Percentiles rank a stretch among this genome's conserved stretches.
Evolutionary conservation across 2,113 vertebrate genomes (phyloP).

Genomic region (Hymenochirus boettgeri): DNA sequence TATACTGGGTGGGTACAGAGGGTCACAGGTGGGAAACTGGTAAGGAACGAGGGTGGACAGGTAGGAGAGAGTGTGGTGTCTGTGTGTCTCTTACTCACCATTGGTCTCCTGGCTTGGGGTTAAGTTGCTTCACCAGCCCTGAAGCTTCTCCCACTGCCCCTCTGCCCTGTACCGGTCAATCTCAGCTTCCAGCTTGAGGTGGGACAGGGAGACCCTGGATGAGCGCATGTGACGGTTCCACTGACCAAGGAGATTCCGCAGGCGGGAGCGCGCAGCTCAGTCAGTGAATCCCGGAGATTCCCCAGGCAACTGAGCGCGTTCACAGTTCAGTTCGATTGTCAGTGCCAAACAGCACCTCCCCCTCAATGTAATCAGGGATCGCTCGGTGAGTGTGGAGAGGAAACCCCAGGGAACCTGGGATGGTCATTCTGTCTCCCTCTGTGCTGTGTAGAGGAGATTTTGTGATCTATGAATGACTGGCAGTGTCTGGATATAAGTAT

Average conservation of each 20-base stretch:
- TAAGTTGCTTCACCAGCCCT: conserved; percentile 54
- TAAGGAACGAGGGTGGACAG: no score
- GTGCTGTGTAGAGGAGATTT: no score
- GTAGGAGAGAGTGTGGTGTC: no score
- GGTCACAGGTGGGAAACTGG: no score
- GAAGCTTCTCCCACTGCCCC: conserved; percentile 62
- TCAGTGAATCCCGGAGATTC: neutral
- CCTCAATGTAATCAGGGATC: neutral
- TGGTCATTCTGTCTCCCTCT: conserved; percentile 10
- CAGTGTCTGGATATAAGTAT: no score
- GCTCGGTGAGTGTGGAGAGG: neutral
- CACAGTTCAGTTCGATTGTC: neutral
- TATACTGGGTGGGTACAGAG: no score
- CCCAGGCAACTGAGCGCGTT: neutral
- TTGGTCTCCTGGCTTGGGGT: conserved; percentile 46
- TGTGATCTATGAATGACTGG: no score
- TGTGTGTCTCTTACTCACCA: conserved; percentile 44
- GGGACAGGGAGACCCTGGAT: conserved; percentile 55
- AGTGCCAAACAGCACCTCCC: neutral
- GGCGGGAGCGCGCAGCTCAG: conserved; percentile 1
- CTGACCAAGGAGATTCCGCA: no score
- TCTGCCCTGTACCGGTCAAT: conserved; percentile 67
- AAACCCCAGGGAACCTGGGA: neutral
- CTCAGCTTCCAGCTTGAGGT: conserved; percentile 66
- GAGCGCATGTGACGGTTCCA: conserved; percentile 41